Base-by-base conservation (phyloP, 2,888 invertebrate genomes). In the Synergus japonicus region DNA sequence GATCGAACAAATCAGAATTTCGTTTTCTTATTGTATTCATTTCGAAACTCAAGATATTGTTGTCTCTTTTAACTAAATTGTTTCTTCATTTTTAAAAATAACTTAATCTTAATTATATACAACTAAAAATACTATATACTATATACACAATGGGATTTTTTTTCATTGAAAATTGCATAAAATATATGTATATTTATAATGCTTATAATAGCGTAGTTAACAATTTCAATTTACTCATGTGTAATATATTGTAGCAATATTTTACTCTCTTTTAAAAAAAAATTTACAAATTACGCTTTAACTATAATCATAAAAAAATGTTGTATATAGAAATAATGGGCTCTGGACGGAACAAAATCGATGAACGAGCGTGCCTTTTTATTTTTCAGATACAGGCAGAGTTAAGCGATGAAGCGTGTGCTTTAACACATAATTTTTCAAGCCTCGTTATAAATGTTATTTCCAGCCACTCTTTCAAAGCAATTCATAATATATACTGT, bases 371-470 rank as follows among this genome's bases (percentile, higher is more conserved):
- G 18, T 44, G 43, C 43, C 13, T 10, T 43, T 44, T 66, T 66
- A 44, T 66, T 66, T 66, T 66, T 43, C 43, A 66, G 41, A 44
- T 44, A 66, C 66, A 0, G 12, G 44, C 18, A 66, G 66, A 66
- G 43, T 18, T 44, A 44, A 66, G 66, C 66, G 66, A 66, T 65
- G 65, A 65, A 65, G 41, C 65, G 15, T 66, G 43, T 43, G 43
- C 66, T 66, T 66, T 66, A 66, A 43, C 66, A 66, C 8, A 44
- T 66, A 66, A 66, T 66, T 66, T 66, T 66, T 66, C 66, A 66
- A 44, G 66, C 44, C 66, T 66, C 18, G 66, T 66, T 66, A 66
- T 66, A 44, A 66, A 66, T 66, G 15, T 66, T 66, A 66, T 66
- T 66, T 66, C 43, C 66, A 66, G 43, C 66, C 66, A 66, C 66